phyloP scores from a whole-genome alignment of 2,888 invertebrate species.

The Taphrorychus bicolor region DNA sequence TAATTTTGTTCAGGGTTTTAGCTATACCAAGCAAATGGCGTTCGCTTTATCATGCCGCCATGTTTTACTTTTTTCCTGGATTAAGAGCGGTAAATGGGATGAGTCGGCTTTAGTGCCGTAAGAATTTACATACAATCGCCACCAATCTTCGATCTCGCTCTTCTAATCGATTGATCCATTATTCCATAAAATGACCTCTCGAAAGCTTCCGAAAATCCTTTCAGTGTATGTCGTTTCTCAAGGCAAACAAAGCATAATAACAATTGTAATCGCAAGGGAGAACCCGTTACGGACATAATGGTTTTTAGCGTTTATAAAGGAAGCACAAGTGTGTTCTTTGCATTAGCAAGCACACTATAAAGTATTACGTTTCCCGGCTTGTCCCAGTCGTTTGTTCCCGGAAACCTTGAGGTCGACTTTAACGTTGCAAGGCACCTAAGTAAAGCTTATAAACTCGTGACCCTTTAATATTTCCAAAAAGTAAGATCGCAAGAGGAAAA shows the following conservation, averaged over 20 bases:
- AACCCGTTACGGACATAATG: constrained; percentile 9
- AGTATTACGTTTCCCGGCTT: background rate
- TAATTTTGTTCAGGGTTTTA: constrained; percentile 31
- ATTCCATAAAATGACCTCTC: background rate
- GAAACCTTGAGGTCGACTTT: background rate
- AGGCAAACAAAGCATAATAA: constrained; percentile 1
- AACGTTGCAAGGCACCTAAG: background rate
- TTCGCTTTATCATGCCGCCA: constrained; percentile 22
- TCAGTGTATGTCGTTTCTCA: background rate
- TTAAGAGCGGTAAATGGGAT: constrained; percentile 22
- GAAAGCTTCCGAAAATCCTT: background rate
- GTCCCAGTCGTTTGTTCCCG: background rate
- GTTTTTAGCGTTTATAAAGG: constrained; percentile 9
- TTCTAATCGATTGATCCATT: background rate
- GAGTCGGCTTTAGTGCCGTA: constrained; percentile 6
- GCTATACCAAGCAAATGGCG: constrained; percentile 16
- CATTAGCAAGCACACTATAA: constrained; percentile 3
- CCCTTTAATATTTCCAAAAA: background rate
- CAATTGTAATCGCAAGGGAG: constrained; percentile 2
- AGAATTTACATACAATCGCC: background rate
- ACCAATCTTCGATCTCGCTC: background rate
- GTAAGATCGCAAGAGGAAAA: background rate
- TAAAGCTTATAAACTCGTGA: too few relatives aligned
- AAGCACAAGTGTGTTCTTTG: constrained; percentile 5
- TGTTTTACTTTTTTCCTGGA: constrained; percentile 24